Conservation (phyloP, 2,113 vertebrate genomes). For the Lanius collurio region DNA sequence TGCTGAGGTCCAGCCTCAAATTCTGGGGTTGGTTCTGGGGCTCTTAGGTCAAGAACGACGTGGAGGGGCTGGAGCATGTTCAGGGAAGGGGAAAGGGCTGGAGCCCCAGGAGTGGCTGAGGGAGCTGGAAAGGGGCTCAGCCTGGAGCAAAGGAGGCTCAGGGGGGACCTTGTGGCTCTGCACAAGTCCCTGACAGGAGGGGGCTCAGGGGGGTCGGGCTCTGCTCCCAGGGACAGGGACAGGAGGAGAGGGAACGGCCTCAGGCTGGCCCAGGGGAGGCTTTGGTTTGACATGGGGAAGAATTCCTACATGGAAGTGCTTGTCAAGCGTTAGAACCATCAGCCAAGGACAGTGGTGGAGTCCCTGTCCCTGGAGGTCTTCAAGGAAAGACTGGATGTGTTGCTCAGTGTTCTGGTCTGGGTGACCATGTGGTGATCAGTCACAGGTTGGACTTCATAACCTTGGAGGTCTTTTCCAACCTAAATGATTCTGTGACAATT, state of each 20-base stretch:
- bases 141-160: neutral
- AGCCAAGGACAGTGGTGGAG: neutral
- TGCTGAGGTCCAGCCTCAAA: neutral
- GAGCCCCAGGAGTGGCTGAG: neutral
- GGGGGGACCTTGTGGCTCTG: neutral
- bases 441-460: too few species aligned
- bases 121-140: neutral
- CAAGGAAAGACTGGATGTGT: too few species aligned
- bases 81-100: neutral
- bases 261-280: too few species aligned
- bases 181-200: too few species aligned
- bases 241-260: neutral
- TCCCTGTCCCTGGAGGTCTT: neutral
- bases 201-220: neutral
- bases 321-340: rapidly evolving
- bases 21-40: neutral
- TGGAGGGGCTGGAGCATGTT: rapidly evolving
- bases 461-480: neutral
- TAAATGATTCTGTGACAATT: neutral
- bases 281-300: rapidly evolving
- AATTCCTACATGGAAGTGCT: neutral
- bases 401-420: neutral
- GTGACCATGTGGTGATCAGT: neutral
- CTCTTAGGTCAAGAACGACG: rapidly evolving
- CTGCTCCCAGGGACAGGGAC: neutral